Base-by-base conservation (phyloP, 30 jellyfish, hydroid and myxozoan genomes). In the Nemopilema nomurai region DNA sequence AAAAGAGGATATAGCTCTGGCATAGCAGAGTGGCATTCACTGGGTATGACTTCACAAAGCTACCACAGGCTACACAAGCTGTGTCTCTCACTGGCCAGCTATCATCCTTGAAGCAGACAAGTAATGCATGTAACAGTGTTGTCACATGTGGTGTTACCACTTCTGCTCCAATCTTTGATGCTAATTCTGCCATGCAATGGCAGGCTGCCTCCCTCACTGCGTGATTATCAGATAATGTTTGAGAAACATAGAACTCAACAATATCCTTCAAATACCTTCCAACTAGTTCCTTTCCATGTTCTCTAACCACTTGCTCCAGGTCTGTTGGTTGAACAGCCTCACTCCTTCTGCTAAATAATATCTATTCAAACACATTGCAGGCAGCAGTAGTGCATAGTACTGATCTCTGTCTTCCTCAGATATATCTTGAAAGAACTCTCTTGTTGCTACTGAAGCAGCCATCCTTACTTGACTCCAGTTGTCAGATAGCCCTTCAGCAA, bases 21-120 rank as follows among this genome's bases (percentile, higher is more conserved):
- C 87, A 95, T 94, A 18, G 90, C 26, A 27, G 41, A 75, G 21
- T 64, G 80, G 41, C 96, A 84, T 57, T 90, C 96, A 6, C 51
- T 65, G 99, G 98, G 52, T 81, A 91, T 25, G 98, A 82, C 71
- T 77, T 65, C n/a, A 88, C 88, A 80, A 95, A 87, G 31, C 90
- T 91, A 17, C 99, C 99, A 78, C 97, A 91, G 7, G 99, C 99
- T 31, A 90, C 97, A 90, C 99, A 95, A 13, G 99, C 99, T 23
- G 99, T 95, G 89, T 95, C 99, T 62, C 99, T 77, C 24, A 95
- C 99, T 16, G 99, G 99, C 99, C 99, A 95, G 68, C 99, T 95
- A 8, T 95, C 97, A 87, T 95, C 99, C 82, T 87, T 90, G 80
- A 95, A 95, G 77, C 99, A 95, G 27, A 86, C 90, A 28, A 85